phyloP scores from a whole-genome alignment of 1,140 invertebrate genomes.

The Heliconius melpomene region DNA sequence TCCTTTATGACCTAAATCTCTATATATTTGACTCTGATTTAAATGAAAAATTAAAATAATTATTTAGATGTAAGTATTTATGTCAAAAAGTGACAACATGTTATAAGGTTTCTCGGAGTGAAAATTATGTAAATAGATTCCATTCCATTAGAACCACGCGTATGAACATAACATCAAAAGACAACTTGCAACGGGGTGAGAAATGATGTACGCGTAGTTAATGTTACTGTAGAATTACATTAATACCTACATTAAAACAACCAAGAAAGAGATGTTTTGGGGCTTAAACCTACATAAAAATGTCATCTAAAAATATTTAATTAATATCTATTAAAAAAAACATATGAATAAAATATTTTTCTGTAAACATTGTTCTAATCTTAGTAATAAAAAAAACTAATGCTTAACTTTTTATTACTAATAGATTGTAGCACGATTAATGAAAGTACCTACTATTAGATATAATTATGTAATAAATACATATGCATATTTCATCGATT shows the following conservation, averaged over 20 bases:
- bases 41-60: no score
- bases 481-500: no score
- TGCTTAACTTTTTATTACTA: neutral
- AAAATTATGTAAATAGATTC: conserved; percentile 26
- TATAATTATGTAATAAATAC: no score
- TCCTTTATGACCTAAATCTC: no score
- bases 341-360: no score
- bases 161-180: conserved; percentile 18
- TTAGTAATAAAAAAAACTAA: neutral
- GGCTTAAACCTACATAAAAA: neutral
- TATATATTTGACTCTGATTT: no score
- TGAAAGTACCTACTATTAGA: no score
- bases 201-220: neutral
- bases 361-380: no score
- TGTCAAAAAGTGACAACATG: neutral
- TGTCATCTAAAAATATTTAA: neutral
- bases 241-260: neutral
- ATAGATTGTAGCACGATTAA: no score
- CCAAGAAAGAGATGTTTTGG: neutral
- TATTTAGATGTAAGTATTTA: no score
- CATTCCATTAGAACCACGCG: conserved; percentile 3
- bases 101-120: neutral
- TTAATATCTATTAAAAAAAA: no score
- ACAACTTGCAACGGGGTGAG: neutral
- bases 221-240: neutral